These are phyloP conservation scores for Gila orcuttii DNA, from an alignment of 2,113 vertebrate species.

Conservation along the genomic window DNA sequence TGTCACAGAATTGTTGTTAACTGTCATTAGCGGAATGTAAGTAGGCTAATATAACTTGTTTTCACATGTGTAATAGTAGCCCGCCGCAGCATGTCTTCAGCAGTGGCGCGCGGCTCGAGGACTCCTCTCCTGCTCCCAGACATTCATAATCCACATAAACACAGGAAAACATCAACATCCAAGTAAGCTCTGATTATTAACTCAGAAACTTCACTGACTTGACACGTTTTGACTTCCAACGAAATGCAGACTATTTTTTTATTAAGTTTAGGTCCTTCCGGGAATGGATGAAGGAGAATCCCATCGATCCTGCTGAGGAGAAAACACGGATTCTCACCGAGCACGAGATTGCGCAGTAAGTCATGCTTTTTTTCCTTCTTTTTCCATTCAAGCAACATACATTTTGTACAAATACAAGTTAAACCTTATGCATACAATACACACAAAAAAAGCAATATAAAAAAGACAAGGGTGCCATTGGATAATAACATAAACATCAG, in stretches of 20 bases:
- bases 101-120: background rate
- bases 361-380: background rate
- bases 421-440: too few species aligned
- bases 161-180: background rate
- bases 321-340: background rate
- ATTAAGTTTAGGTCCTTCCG: background rate
- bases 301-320: background rate
- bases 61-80: background rate
- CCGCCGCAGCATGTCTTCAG: slow-evolving; percentile 23
- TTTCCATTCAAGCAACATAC: too few species aligned
- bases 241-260: background rate
- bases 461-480: too few species aligned
- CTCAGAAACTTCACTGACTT: background rate
- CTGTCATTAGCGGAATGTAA: background rate
- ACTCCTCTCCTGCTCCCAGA: background rate
- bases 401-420: too few species aligned
- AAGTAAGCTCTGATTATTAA: background rate
- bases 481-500: too few species aligned
- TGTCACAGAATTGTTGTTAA: background rate
- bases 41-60: background rate
- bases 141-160: background rate
- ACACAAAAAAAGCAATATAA: too few species aligned
- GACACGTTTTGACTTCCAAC: background rate
- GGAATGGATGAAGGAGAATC: background rate
- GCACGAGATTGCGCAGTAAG: slow-evolving; percentile 41